A percentile compares a stretch with the other conserved stretches of the same genome.
phyloP scores from a whole-genome alignment of 2,797 vertebrate genomes.

The Danio albolineatus region DNA sequence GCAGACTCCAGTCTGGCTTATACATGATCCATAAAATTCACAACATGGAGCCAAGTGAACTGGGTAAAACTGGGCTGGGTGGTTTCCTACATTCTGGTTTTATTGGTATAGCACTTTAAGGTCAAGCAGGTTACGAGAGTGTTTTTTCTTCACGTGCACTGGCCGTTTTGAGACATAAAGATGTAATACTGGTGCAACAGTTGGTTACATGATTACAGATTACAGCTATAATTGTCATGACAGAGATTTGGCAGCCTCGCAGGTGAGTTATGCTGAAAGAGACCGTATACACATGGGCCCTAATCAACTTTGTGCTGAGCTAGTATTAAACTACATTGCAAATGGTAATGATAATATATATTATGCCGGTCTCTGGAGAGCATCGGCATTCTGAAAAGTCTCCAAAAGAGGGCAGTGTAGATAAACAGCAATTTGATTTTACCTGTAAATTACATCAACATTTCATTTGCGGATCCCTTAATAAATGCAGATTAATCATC shows the following conservation, averaged over 20 bases:
- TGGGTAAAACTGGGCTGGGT: conserved; percentile 20
- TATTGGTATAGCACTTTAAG: conserved; percentile 37
- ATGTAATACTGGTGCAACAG: conserved; percentile 20
- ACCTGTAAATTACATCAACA: conserved; percentile 32
- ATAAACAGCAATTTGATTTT: neutral
- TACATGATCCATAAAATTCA: conserved; percentile 45
- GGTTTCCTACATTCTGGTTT: conserved; percentile 7
- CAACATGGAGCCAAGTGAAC: conserved; percentile 33
- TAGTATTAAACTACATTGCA: neutral
- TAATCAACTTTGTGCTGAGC: conserved; percentile 29
- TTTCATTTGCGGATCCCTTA: conserved; percentile 33
- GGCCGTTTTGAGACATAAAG: conserved; percentile 6
- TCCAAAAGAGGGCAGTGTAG: conserved; percentile 35
- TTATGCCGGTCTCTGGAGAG: conserved; percentile 4
- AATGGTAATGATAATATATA: neutral
- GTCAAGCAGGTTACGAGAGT: conserved; percentile 30
- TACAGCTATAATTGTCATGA: conserved; percentile 27
- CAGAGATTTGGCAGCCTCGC: conserved; percentile 2
- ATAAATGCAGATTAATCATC: conserved; percentile 28
- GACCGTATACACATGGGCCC: conserved; percentile 21
- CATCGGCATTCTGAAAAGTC: neutral
- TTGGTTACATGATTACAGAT: conserved; percentile 14
- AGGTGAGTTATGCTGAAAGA: conserved; percentile 21
- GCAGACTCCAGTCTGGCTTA: conserved; percentile 30
- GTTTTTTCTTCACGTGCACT: conserved; percentile 8